A percentile compares a stretch with the other conserved stretches of the same genome.
Evolutionary conservation across 2,888 invertebrate species (phyloP).

Genomic region (Pristionchus arcanus): DNA sequence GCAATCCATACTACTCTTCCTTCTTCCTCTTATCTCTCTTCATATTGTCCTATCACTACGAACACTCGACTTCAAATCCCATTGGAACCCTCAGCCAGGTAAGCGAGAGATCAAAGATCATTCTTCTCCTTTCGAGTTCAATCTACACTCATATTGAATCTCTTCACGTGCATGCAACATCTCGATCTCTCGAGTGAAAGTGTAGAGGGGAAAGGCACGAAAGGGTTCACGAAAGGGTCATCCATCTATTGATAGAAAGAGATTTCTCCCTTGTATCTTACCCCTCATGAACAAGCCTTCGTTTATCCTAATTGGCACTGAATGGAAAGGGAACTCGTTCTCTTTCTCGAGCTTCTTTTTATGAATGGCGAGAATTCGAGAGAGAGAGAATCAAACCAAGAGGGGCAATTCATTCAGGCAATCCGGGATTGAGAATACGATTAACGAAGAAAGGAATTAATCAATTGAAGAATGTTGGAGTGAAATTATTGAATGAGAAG

Average conservation of each 20-base stretch:
- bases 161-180: constrained; percentile 19
- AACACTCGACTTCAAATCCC: constrained; percentile 43
- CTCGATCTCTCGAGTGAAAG: constrained; percentile 32
- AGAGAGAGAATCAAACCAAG: not conserved
- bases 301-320: constrained; percentile 15
- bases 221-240: not conserved
- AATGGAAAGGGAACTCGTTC: constrained; percentile 8
- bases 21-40: constrained; percentile 21
- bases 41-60: not conserved
- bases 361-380: not conserved
- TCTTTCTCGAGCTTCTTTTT: constrained; percentile 9
- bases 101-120: constrained; percentile 2
- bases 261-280: not conserved
- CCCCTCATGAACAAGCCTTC: not conserved
- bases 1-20: constrained; percentile 23
- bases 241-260: not conserved
- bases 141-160: not conserved
- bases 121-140: not conserved
- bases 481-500: constrained; percentile 76
- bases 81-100: constrained; percentile 55
- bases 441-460: constrained; percentile 77
- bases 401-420: constrained; percentile 64
- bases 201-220: not conserved
- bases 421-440: constrained; percentile 76
- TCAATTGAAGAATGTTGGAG: constrained; percentile 75